Percentiles rank a stretch among this genome's conserved stretches.
phyloP scores from a whole-genome alignment of 2,888 invertebrate species.

The Zygaena filipendulae region DNA sequence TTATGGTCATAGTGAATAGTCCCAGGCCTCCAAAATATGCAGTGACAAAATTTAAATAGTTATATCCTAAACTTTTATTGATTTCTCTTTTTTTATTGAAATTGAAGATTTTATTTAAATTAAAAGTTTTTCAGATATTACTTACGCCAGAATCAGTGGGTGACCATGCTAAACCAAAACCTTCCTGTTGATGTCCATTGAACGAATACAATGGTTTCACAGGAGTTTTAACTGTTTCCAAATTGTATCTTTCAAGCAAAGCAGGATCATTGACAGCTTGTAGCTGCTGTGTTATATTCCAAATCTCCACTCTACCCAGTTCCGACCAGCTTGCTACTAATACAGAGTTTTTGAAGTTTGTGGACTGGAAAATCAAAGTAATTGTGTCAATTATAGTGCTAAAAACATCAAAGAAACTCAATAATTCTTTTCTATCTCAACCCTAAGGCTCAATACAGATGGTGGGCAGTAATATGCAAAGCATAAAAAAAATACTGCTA shows the following conservation, averaged over 20 bases:
- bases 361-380: constrained; percentile 48
- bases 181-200: constrained; percentile 92
- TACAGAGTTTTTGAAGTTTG: constrained; percentile 71
- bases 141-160: constrained; percentile 78
- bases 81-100: no score
- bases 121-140: constrained; percentile 12
- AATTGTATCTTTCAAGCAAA: constrained; percentile 71
- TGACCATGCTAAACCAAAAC: constrained; percentile 96
- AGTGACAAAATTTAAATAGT: no score
- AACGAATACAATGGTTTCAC: constrained; percentile 84
- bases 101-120: constrained; percentile 1
- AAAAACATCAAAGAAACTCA: no score
- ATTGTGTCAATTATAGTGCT: no score
- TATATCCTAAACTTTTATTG: no score
- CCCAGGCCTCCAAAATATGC: no score
- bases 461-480: no score
- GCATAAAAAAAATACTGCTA: no score
- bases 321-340: constrained; percentile 97
- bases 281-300: constrained; percentile 87
- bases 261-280: constrained; percentile 81
- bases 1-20: no score
- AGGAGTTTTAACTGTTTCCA: constrained; percentile 64
- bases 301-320: constrained; percentile 90
- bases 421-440: no score
- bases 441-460: no score